Evolutionary conservation across 2,113 vertebrate species (phyloP).

Genomic region (Notarius quadriscutis): DNA sequence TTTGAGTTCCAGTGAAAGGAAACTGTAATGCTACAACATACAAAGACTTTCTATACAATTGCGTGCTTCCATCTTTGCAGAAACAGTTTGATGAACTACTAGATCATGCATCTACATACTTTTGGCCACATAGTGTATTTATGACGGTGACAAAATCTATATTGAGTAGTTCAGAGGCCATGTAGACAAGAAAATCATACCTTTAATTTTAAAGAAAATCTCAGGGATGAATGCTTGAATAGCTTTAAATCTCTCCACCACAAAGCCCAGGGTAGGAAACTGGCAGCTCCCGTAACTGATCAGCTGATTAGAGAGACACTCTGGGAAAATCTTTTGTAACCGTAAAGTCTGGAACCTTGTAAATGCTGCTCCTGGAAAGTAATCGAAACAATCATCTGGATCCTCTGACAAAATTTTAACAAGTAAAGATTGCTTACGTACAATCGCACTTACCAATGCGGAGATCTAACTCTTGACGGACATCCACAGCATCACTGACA

Average conservation of each 20-base stretch:
- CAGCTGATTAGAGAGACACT: conserved; percentile 87
- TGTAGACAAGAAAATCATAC: conserved; percentile 61
- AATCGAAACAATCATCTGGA: not conserved
- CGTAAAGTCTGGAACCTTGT: conserved; percentile 95
- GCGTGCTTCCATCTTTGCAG: not conserved
- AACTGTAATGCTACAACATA: not conserved
- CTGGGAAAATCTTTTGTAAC: conserved; percentile 89
- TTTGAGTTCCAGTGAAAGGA: not conserved
- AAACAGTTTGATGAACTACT: not conserved
- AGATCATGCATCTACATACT: not conserved
- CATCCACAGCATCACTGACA: conserved; percentile 87
- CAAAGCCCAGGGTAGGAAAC: conserved; percentile 96
- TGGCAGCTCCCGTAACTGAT: conserved; percentile 98
- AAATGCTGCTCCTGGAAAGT: conserved; percentile 89
- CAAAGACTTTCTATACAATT: not conserved
- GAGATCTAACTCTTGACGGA: conserved; percentile 93
- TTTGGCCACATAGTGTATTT: not conserved
- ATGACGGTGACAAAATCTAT: not conserved
- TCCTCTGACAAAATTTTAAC: not conserved
- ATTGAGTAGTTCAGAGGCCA: not conserved
- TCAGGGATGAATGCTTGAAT: conserved; percentile 98
- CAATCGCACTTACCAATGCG: conserved; percentile 79
- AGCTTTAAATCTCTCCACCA: conserved; percentile 97
- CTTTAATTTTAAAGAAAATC: conserved; percentile 94
- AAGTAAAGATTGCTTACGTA: not conserved